Evolutionary conservation across 2,888 invertebrate species (phyloP).

Genomic region (Dryomyza anilis): DNA sequence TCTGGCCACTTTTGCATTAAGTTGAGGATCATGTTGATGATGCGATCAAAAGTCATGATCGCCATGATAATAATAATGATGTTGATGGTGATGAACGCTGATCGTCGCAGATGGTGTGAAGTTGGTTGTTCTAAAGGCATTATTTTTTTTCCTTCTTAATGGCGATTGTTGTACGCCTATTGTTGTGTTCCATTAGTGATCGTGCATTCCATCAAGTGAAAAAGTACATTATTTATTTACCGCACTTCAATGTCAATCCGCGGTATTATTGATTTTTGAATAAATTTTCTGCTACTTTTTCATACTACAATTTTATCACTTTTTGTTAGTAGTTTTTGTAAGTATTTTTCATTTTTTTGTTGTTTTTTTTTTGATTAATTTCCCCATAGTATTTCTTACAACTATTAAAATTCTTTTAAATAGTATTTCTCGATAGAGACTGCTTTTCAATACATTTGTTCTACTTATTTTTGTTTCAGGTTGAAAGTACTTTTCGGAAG

Average conservation of each 20-base stretch:
- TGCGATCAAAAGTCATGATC: neutral
- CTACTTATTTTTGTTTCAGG: too few relatives aligned
- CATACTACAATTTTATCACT: too few relatives aligned
- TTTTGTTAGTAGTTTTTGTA: too few relatives aligned
- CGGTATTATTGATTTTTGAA: too few relatives aligned
- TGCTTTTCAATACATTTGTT: too few relatives aligned
- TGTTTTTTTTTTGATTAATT: too few relatives aligned
- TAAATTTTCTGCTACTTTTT: too few relatives aligned
- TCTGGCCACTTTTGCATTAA: neutral
- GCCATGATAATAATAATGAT: neutral
- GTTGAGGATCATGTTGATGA: neutral
- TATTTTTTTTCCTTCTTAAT: neutral
- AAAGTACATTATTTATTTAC: constrained; percentile 25
- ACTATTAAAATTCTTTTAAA: too few relatives aligned
- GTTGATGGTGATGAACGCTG: constrained; percentile 3
- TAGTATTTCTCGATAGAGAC: too few relatives aligned
- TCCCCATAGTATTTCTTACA: too few relatives aligned
- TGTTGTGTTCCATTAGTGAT: constrained; percentile 32
- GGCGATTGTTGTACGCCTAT: neutral
- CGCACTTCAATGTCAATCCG: neutral
- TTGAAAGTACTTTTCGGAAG: too few relatives aligned
- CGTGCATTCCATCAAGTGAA: constrained; percentile 41
- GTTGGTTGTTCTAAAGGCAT: neutral
- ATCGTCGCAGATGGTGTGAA: constrained; percentile 11
- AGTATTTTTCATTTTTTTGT: too few relatives aligned